Evolutionary conservation across 2,888 invertebrate species (phyloP).

Genomic region (Perizoma affinitatum): DNA sequence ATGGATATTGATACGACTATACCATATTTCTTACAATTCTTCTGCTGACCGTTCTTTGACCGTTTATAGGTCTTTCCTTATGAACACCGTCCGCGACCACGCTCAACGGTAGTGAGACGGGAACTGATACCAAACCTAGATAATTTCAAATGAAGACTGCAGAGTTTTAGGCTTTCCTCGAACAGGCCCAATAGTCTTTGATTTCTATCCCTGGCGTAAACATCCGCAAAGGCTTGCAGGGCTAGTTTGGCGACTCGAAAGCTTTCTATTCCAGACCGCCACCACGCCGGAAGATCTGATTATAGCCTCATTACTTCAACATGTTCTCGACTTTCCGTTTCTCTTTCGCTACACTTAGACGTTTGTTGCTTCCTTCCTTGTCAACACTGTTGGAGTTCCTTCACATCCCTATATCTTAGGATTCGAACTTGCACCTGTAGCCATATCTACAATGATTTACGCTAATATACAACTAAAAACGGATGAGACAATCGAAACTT

Average conservation of each 20-base stretch:
- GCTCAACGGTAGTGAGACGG: no score
- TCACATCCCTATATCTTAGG: no score
- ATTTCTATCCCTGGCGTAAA: slow-evolving; percentile 67
- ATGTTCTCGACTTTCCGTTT: slow-evolving; percentile 57
- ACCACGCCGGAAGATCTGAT: slow-evolving; percentile 70
- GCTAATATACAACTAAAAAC: no score
- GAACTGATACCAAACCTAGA: background rate
- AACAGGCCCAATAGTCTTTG: slow-evolving; percentile 49
- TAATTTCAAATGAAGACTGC: background rate
- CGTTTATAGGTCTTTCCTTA: no score
- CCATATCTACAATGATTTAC: no score
- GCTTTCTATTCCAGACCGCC: slow-evolving; percentile 67
- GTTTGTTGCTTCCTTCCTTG: slow-evolving; percentile 8
- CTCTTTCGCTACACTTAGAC: slow-evolving; percentile 42
- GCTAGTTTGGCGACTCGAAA: slow-evolving; percentile 55
- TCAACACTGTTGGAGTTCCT: no score
- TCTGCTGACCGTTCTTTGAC: no score
- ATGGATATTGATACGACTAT: no score
- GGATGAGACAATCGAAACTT: no score
- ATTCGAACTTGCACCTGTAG: no score
- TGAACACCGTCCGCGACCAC: no score
- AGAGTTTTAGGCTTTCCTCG: slow-evolving; percentile 2
- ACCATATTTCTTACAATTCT: no score
- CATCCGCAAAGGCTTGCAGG: slow-evolving; percentile 63
- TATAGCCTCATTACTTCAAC: slow-evolving; percentile 66